These are phyloP conservation scores for Pomatorhinus ruficollis DNA, from an alignment of 2,113 vertebrate genomes.

Conservation along the genomic window DNA sequence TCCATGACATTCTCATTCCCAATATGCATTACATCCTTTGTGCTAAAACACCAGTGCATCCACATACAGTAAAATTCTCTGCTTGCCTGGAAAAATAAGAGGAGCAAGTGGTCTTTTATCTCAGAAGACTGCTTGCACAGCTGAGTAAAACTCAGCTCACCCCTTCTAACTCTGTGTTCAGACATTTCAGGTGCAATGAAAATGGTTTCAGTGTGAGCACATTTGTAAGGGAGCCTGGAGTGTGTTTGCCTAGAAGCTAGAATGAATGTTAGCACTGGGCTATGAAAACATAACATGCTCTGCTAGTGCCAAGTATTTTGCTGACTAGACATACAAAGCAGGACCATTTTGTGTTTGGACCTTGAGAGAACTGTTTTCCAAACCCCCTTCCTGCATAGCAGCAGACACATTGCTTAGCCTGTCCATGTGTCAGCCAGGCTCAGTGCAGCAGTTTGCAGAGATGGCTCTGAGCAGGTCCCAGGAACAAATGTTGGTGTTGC, in stretches of 20 bases:
- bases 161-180: not conserved
- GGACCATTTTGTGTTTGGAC: rapidly evolving
- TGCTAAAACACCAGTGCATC: not conserved
- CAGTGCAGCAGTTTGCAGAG: not conserved
- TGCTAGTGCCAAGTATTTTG: not conserved
- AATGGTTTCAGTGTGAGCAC: not conserved
- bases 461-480: not conserved
- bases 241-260: not conserved
- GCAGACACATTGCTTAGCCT: not conserved
- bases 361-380: not conserved
- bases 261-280: not conserved
- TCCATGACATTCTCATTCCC: not conserved
- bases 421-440: rapidly evolving
- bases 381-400: not conserved
- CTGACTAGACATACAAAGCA: not conserved
- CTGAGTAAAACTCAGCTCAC: not conserved
- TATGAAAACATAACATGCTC: not conserved
- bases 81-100: not conserved
- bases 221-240: not conserved
- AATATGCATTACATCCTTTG: not conserved
- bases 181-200: not conserved
- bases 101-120: not conserved
- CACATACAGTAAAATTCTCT: not conserved
- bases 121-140: not conserved
- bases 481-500: not conserved